Conservation (phyloP, 1,140 invertebrate genomes). For the Aplysia californica region DNA sequence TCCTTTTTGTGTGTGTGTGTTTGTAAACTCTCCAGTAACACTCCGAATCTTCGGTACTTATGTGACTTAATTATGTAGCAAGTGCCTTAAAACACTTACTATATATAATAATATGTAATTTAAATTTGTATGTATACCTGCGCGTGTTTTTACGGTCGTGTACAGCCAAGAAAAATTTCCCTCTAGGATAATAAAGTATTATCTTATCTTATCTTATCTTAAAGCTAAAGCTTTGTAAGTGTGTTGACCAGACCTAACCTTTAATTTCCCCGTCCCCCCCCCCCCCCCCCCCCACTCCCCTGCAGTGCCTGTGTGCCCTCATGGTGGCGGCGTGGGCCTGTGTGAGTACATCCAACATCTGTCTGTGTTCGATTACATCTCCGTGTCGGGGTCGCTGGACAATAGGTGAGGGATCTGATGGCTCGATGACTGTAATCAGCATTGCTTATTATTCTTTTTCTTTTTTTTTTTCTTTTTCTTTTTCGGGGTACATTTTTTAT, state of each 20-base stretch:
- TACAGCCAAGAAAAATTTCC: no score
- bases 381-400: constrained; percentile 77
- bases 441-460: background rate
- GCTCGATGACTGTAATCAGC: background rate
- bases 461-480: background rate
- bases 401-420: constrained; percentile 63
- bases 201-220: no score
- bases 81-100: no score
- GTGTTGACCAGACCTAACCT: background rate
- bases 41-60: no score
- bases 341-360: constrained; percentile 95
- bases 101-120: no score
- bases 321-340: constrained; percentile 91
- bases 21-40: no score
- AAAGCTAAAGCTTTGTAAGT: no score
- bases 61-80: no score
- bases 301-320: constrained; percentile 90
- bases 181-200: no score
- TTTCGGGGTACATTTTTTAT: background rate
- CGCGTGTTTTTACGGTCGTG: no score
- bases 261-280: background rate
- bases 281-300: background rate
- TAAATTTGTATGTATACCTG: no score
- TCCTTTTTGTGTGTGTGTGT: no score
- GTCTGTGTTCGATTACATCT: constrained; percentile 88